Conservation (phyloP, 2,888 invertebrate genomes). For the Limnephilus rhombicus region DNA sequence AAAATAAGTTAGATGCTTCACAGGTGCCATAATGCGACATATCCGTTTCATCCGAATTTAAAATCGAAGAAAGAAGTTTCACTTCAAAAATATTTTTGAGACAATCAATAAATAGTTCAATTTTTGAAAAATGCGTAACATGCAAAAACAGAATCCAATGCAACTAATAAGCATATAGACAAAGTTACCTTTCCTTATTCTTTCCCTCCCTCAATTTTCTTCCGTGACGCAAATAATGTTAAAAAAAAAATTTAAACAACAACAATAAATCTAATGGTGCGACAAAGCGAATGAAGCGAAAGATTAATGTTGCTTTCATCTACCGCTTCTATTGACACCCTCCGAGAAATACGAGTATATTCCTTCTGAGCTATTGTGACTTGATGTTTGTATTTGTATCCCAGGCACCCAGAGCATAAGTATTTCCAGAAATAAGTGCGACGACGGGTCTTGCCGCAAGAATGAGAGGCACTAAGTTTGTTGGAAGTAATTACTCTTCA, state of each 20-base stretch:
- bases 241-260: not conserved
- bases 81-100: too few species aligned
- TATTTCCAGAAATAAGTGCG: conserved; percentile 53
- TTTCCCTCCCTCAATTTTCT: not conserved
- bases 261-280: not conserved
- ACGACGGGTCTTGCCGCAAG: conserved; percentile 48
- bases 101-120: too few species aligned
- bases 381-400: conserved; percentile 28
- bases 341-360: not conserved
- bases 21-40: too few species aligned
- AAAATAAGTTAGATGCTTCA: too few species aligned
- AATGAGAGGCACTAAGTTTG: conserved; percentile 44
- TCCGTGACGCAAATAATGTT: not conserved
- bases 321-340: conserved; percentile 2
- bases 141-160: too few species aligned
- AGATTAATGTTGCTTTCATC: not conserved
- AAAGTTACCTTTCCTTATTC: not conserved
- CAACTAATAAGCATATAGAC: not conserved
- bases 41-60: too few species aligned
- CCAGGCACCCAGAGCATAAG: not conserved
- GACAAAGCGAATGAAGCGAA: not conserved
- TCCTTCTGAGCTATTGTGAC: conserved; percentile 20
- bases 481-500: conserved; percentile 61
- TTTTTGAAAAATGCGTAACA: too few species aligned
- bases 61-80: too few species aligned